Percentiles rank a stretch among this genome's conserved stretches.
Evolutionary conservation across 2,888 invertebrate species (phyloP).

Genomic region (Drosophila pseudotalamancana): DNA sequence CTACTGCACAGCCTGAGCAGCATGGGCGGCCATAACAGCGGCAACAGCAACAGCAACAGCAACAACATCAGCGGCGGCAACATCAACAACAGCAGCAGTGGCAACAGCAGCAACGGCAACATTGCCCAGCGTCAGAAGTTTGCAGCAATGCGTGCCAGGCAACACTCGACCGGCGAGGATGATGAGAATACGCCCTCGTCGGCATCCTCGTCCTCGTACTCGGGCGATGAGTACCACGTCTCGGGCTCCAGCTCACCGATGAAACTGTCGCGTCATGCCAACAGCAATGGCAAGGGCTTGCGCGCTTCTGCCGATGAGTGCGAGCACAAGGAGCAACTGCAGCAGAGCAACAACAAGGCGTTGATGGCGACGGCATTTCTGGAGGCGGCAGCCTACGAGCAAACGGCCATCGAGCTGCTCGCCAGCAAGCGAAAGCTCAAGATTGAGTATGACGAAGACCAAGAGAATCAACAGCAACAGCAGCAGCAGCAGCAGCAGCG

Average conservation of each 20-base stretch:
- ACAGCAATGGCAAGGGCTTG: conserved; percentile 57
- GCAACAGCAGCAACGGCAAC: conserved; percentile 22
- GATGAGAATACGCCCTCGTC: conserved; percentile 82
- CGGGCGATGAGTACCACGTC: conserved; percentile 67
- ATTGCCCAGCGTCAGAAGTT: conserved; percentile 62
- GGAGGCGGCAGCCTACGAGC: conserved; percentile 65
- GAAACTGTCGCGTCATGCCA: conserved; percentile 67
- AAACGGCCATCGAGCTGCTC: conserved; percentile 72
- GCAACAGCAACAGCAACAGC: conserved; percentile 31
- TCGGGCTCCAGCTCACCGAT: conserved; percentile 63
- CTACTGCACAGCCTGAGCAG: conserved; percentile 81
- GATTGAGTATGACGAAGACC: conserved; percentile 72
- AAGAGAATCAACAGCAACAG: conserved; percentile 70
- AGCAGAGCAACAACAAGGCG: conserved; percentile 76
- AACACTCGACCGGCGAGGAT: conserved; percentile 79
- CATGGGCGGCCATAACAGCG: conserved; percentile 60
- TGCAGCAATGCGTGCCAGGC: conserved; percentile 66
- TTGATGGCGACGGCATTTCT: conserved; percentile 78
- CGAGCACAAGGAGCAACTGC: conserved; percentile 43
- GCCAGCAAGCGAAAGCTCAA: conserved; percentile 74
- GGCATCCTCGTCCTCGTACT: conserved; percentile 73
- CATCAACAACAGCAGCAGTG: conserved; percentile 28
- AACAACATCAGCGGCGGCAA: conserved; percentile 37
- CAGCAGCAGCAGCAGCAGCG: conserved; percentile 69
- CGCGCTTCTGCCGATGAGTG: conserved; percentile 26